These are phyloP conservation scores for Dendrocincla tyrannina DNA, from an alignment of 2,797 vertebrate genomes.

Conservation along the genomic window DNA sequence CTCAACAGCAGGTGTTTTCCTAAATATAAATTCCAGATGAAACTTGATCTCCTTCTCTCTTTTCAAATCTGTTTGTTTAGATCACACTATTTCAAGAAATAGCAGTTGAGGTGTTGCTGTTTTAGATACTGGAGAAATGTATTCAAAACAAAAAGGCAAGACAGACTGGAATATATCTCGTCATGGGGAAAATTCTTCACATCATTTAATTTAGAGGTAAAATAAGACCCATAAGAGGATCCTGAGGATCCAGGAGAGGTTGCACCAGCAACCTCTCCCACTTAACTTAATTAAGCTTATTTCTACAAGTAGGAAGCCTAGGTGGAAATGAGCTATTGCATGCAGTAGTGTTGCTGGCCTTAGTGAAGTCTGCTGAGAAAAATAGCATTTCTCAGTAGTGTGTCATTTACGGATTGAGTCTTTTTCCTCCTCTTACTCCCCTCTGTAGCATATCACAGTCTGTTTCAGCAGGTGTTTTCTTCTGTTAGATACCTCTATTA, in stretches of 20 bases:
- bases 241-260: fast-evolving
- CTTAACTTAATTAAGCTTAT: neutral
- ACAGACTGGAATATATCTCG: neutral
- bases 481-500: neutral
- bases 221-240: neutral
- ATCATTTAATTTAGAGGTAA: neutral
- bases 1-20: neutral
- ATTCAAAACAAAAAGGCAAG: neutral
- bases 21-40: neutral
- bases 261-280: neutral
- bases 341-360: neutral
- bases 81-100: neutral
- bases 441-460: neutral
- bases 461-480: neutral
- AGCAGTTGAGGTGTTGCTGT: neutral
- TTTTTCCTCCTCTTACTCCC: neutral
- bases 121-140: neutral
- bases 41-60: neutral
- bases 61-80: neutral
- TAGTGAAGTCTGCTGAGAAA: neutral
- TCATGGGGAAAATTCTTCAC: neutral
- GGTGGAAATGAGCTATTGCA: neutral
- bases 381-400: neutral
- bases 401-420: neutral
- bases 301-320: neutral